Percentiles rank a stretch among this genome's conserved stretches.
Conservation (phyloP, 2,888 invertebrate species). For the Lasioglossum figueresi region DNA sequence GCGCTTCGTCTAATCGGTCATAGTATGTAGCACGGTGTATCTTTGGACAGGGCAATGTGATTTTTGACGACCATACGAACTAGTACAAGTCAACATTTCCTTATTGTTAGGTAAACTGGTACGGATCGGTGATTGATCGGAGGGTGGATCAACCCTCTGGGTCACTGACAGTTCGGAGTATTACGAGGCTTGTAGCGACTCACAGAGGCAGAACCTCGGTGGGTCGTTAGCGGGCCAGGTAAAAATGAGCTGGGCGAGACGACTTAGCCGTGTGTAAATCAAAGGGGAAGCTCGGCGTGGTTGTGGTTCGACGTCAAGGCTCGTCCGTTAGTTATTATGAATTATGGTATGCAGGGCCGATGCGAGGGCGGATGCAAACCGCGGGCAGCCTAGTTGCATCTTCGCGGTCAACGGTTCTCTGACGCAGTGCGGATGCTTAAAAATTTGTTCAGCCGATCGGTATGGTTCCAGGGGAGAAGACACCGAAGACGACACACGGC, state of each 20-base stretch:
- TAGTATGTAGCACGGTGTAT: no score
- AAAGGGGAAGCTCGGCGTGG: slow-evolving; percentile 11
- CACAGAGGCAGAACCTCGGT: neutral
- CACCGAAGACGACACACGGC: neutral
- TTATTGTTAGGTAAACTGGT: neutral
- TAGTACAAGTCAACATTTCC: neutral
- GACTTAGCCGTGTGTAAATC: slow-evolving; percentile 19
- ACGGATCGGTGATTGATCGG: neutral
- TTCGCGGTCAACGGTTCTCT: slow-evolving; percentile 55
- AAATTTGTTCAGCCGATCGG: slow-evolving; percentile 43
- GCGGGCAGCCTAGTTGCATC: slow-evolving; percentile 54
- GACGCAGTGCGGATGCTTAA: slow-evolving; percentile 63
- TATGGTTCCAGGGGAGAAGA: neutral
- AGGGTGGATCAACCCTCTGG: neutral
- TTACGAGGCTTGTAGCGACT: neutral
- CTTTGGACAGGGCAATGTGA: no score
- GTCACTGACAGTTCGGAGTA: neutral
- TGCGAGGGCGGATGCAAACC: slow-evolving; percentile 43
- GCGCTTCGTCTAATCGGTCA: no score
- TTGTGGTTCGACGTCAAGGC: neutral
- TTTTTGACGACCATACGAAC: neutral
- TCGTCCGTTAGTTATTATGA: slow-evolving; percentile 42
- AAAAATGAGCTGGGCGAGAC: neutral
- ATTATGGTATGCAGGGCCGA: slow-evolving; percentile 38
- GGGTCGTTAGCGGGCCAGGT: neutral